Evolutionary conservation across 2,797 vertebrate species (phyloP), one percentile per base, ranked within the genome.

Genomic region (Sebastes diaconus): DNA sequence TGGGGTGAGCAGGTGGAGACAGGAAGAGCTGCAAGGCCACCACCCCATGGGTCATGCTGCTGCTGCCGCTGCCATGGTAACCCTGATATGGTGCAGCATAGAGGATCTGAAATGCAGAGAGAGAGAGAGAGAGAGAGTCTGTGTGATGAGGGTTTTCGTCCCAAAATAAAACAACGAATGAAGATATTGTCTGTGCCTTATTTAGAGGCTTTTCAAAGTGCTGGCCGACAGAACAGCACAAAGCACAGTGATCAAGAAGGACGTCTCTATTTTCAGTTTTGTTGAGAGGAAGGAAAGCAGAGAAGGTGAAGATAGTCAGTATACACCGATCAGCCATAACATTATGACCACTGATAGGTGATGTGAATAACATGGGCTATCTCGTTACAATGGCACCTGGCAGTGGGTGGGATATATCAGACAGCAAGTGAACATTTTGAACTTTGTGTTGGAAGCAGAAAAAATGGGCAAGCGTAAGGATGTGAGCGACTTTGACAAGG

Each of bases 31-130:
- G 68, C 78, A 73, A 84, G 75, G 81, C 86, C 69, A 74, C 72
- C 75, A 69, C 81, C 75, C 76, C 76, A 71, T 55, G 73, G 83
- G 74, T 92, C 74, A 80, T 82, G 85, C 81, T 81, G 84, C 73
- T 54, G 42, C 42, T 18, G 66, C 92, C 81, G 36, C 92, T 81
- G 36, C 87, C 90, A 81, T 83, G 80, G 92, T 89, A 87, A 92
- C 76, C 85, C 81, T 78, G 84, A 90, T 86, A 88, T 74, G 76
- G 73, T 83, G 81, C 82, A 70, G 68, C 86, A 68, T 8, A 22
- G 77, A 83, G 77, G 60, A 95, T 96, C 95, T 96, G 86, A 70
- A 94, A 93, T 18, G 36, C 32, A 86, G 66, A 69, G n/a, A 42
- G 39, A 42, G 36, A 39, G 36, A 39, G 32, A 80, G 30, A 46